A percentile compares a stretch with the other conserved stretches of the same genome.
phyloP scores from a whole-genome alignment of 2,797 vertebrate genomes.

The Chiroxiphia lanceolata region DNA sequence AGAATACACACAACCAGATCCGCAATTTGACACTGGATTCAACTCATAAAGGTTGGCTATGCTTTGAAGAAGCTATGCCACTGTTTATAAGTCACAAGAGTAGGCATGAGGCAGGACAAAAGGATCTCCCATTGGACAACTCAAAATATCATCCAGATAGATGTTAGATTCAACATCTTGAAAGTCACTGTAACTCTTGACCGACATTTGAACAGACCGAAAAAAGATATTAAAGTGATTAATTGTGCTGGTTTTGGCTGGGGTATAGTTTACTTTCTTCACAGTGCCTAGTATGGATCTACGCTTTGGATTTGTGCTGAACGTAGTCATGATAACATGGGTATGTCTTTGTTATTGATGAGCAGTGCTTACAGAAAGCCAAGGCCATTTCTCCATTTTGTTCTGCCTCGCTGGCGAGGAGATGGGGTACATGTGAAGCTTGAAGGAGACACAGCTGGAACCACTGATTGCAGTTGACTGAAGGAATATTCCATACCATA shows the following conservation, averaged over 20 bases:
- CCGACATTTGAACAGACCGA: not conserved
- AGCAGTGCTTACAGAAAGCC: not conserved
- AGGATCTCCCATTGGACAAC: not conserved
- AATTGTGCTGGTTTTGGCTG: not conserved
- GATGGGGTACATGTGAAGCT: fast-evolving
- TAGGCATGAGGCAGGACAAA: not conserved
- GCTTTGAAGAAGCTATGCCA: not conserved
- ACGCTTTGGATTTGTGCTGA: not conserved
- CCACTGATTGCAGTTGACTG: not conserved
- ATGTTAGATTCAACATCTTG: not conserved
- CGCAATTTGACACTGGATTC: not conserved
- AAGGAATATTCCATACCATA: not conserved
- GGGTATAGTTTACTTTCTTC: not conserved
- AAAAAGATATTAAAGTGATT: not conserved
- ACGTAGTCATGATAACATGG: fast-evolving
- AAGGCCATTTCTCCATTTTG: fast-evolving
- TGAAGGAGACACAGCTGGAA: fast-evolving
- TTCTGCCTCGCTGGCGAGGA: fast-evolving
- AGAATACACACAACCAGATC: not conserved
- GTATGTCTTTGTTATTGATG: not conserved
- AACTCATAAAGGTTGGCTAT: not conserved
- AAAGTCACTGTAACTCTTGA: not conserved
- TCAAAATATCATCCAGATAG: not conserved
- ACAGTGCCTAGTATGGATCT: not conserved
- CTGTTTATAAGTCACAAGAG: not conserved